These are phyloP conservation scores for Dasysyrphus albostriatus DNA, from an alignment of 2,888 invertebrate species.

Conservation along the genomic window DNA sequence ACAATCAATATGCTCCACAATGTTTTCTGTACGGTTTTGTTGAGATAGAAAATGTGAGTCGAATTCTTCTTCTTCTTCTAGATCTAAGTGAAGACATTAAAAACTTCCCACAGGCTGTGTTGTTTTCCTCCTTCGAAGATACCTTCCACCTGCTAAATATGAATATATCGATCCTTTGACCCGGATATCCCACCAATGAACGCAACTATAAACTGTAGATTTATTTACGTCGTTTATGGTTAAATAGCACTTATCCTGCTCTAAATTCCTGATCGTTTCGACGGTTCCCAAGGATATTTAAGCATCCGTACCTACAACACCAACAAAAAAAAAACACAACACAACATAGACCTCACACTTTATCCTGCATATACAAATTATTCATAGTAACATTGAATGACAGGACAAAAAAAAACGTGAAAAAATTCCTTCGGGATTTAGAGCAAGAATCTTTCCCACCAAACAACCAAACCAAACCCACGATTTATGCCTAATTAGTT, in stretches of 20 bases:
- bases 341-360: constrained; percentile 42
- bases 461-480: constrained; percentile 54
- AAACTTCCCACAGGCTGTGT: background rate
- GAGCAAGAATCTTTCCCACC: constrained; percentile 66
- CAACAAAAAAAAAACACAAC: background rate
- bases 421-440: constrained; percentile 61
- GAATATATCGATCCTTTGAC: constrained; percentile 63
- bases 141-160: constrained; percentile 46
- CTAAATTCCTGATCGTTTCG: constrained; percentile 13
- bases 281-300: constrained; percentile 69
- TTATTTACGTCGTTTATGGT: constrained; percentile 63
- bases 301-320: constrained; percentile 14
- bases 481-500: constrained; percentile 75
- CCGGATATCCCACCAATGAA: constrained; percentile 73
- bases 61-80: no score
- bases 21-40: no score
- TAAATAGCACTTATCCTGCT: constrained; percentile 63
- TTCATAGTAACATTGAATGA: constrained; percentile 66
- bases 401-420: constrained; percentile 19
- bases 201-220: constrained; percentile 18
- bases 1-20: no score
- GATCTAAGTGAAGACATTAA: background rate
- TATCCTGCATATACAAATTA: constrained; percentile 58
- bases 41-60: no score
- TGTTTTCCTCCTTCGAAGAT: background rate